Percentiles rank a stretch among this genome's conserved stretches.
Conservation (phyloP, 2,113 vertebrate genomes). For the Prionailurus viverrinus region DNA sequence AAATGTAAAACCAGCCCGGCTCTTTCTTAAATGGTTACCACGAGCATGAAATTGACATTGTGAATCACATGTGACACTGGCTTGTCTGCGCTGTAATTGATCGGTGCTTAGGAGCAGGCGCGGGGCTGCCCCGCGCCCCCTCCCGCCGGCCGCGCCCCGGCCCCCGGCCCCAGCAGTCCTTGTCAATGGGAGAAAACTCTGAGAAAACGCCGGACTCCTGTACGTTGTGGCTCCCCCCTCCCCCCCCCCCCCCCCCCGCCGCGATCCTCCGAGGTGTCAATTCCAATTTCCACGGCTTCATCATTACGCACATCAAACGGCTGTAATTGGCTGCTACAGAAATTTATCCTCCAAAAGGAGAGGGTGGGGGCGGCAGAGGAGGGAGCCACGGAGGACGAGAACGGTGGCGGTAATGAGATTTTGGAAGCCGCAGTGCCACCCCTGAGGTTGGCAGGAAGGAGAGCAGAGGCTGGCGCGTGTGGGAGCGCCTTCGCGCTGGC, state of each 20-base stretch:
- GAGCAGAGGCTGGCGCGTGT: accelerated
- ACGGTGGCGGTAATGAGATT: conserved; percentile 7
- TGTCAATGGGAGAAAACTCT: conserved; percentile 70
- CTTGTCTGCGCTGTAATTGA: conserved; percentile 98
- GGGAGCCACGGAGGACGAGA: background rate
- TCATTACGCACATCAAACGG: conserved; percentile 65
- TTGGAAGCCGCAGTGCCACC: conserved; percentile 48
- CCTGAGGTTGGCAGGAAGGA: conserved; percentile 4
- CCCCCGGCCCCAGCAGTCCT: background rate
- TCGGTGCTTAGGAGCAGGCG: conserved; percentile 90
- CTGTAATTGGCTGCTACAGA: conserved; percentile 61
- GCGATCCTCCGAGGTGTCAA: conserved; percentile 41
- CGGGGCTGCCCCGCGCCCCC: background rate
- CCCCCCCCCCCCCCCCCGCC: accelerated
- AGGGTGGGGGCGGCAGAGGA: background rate
- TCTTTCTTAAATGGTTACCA: conserved; percentile 96
- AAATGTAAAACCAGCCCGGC: conserved; percentile 96
- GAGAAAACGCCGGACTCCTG: background rate
- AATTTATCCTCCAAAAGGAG: background rate
- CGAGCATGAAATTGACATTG: conserved; percentile 99
- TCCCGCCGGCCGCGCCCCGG: conserved; percentile 31
- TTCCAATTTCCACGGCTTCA: conserved; percentile 55
- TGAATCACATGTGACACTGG: conserved; percentile 97
- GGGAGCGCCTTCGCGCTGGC: background rate
- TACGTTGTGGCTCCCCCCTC: background rate